Conservation (phyloP, 2,113 vertebrate genomes). For the Petaurus breviceps region DNA sequence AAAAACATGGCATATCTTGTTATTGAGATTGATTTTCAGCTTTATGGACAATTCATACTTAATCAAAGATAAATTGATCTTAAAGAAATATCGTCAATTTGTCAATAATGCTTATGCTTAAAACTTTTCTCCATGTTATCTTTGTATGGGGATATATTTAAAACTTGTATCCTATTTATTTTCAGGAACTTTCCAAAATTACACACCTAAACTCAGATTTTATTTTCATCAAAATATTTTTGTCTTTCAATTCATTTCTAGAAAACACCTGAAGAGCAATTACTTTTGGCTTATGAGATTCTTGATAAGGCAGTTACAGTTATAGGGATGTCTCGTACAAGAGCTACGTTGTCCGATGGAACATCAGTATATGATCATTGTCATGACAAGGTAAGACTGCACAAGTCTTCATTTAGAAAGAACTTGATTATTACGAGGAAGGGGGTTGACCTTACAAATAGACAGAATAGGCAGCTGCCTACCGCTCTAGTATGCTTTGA, state of each 20-base stretch:
- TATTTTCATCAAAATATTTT: neutral
- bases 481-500: neutral
- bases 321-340: constrained; percentile 80
- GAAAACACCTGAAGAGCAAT: constrained; percentile 84
- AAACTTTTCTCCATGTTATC: neutral
- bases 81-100: neutral
- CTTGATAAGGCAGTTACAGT: constrained; percentile 84
- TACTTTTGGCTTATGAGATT: constrained; percentile 85
- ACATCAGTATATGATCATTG: constrained; percentile 85
- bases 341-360: constrained; percentile 74
- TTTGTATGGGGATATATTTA: neutral
- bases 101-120: neutral
- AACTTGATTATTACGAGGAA: neutral
- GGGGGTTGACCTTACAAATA: neutral
- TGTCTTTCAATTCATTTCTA: constrained; percentile 78
- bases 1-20: constrained; percentile 9
- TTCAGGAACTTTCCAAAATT: constrained; percentile 23
- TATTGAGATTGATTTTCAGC: constrained; percentile 29
- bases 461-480: neutral
- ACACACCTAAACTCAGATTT: constrained; percentile 19
- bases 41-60: constrained; percentile 11
- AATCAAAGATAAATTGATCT: constrained; percentile 24
- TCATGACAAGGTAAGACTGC: constrained; percentile 85
- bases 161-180: neutral
- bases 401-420: constrained; percentile 7